Percentiles rank a stretch among this genome's conserved stretches.
phyloP scores from a whole-genome alignment of 1,140 invertebrate species.

The Formica exsecta region DNA sequence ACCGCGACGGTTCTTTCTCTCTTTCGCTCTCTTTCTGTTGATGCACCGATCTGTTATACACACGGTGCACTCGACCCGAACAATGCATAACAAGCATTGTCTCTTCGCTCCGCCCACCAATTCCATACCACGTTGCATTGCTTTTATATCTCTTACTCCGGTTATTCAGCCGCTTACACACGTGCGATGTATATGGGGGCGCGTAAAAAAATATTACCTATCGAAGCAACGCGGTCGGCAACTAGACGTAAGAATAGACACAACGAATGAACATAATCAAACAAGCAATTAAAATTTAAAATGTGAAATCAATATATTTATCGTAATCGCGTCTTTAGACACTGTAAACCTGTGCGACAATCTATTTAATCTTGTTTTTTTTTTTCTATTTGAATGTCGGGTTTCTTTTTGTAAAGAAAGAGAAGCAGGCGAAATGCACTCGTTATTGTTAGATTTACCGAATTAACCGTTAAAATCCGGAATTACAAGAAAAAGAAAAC shows the following conservation, averaged over 20 bases:
- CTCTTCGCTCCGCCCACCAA: constrained; percentile 79
- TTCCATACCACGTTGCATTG: constrained; percentile 77
- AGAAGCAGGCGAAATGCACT: not conserved
- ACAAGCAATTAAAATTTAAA: not conserved
- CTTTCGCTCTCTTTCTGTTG: constrained; percentile 4
- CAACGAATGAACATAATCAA: not conserved
- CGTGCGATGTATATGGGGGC: constrained; percentile 37
- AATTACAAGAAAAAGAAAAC: no score
- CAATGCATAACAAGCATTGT: constrained; percentile 83
- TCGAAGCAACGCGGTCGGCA: constrained; percentile 31
- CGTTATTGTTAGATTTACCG: no score
- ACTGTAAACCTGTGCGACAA: not conserved
- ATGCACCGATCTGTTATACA: constrained; percentile 31
- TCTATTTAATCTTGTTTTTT: not conserved
- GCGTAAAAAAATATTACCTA: constrained; percentile 53
- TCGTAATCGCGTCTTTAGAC: not conserved
- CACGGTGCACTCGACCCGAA: constrained; percentile 62
- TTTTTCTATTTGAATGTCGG: not conserved
- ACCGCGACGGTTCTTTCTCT: not conserved
- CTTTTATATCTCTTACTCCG: constrained; percentile 79
- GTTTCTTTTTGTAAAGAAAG: not conserved
- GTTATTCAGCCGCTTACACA: constrained; percentile 52
- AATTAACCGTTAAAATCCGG: no score
- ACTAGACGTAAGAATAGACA: constrained; percentile 37
- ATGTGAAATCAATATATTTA: not conserved